Base-by-base conservation (phyloP, 1,140 invertebrate genomes). In the Dinothrombium tinctorium region DNA sequence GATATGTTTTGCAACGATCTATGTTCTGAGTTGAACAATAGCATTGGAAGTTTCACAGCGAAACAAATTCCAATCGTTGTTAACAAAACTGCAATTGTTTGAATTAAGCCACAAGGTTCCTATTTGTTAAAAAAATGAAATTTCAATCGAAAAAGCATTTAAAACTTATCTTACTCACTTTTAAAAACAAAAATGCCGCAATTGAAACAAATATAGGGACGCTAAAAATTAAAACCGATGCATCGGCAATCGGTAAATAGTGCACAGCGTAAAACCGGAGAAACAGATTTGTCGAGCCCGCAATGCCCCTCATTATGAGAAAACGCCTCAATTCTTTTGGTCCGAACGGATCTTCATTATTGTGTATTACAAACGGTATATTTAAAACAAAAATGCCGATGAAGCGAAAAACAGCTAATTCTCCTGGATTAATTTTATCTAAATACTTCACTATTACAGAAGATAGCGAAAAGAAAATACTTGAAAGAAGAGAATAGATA, bases 141-240 rank as follows among this genome's bases (percentile, higher is more conserved):
- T n/a, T n/a, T n/a, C n/a, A n/a, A n/a, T n/a, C n/a, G n/a, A n/a
- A n/a, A n/a, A n/a, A n/a, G n/a, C n/a, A n/a, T n/a, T n/a, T n/a
- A n/a, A n/a, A n/a, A n/a, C n/a, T n/a, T n/a, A n/a, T n/a, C n/a
- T n/a, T n/a, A 48, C 24, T 26, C 25, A 51, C 50, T 55, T 84
- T 83, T 2, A 89, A 63, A 58, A 84, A 84, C 47, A 84, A 69
- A 44, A 72, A 65, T 3, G 82, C 81, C 57, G 86, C 83, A 49
- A 87, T 73, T 23, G 77, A 74, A n/a, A 86, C 82, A 62, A 87
- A 84, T 9, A 87, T 80, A 11, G 78, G 78, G 9, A 78, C 76
- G 31, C 79, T 83, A 58, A 87, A 86, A 11, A 87, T 78, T 39
- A 87, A 77, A 4, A 86, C 80, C 4, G 78, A 80, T 28, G 82